Evolutionary conservation across 2,113 vertebrate species (phyloP), one percentile per base, ranked within the genome.

Genomic region (Nesogale talazaci): DNA sequence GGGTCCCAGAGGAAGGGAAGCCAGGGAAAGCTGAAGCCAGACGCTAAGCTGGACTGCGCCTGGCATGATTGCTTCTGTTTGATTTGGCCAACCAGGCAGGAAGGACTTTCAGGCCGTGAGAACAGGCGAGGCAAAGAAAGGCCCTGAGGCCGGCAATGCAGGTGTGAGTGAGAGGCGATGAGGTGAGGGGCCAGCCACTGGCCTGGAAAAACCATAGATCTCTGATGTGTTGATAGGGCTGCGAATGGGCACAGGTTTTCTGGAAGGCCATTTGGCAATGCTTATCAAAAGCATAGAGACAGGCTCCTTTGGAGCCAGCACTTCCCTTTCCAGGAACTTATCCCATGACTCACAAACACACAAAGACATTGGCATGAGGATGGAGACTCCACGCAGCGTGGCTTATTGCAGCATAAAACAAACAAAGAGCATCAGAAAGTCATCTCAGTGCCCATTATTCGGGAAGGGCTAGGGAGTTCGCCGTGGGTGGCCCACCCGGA

Each of bases 321-420:
- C 23, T 31, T 57, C 89, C 67, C 61, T 78, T 95, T 92, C 81
- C 81, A 96, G 95, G 90, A 93, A 89, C 83, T 84, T n/a, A 52
- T 88, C 65, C 56, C 14, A 16, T 20, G 46, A 61, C 69, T 63
- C 56, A 61, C 17, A 63, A 56, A 70, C 1, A 1, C 65, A 72
- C 80, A 59, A 3, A 82, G 77, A 74, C 56, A 34, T 59, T 40
- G 57, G 52, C 88, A 69, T 42, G 78, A 52, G 52, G n/a, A 56
- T 67, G 52, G 29, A 56, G 59, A 42, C 36, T 81, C 59, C 77
- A n/a, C 42, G 75, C 29, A 86, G 63, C 46, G 10, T 14, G 20
- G 20, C 31, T 61, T 72, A 65, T 25, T 56, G 40, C 42, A 76
- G 77, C 19, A 36, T 40, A 38, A 83, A 82, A 74, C 27, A 70